Evolutionary conservation across 1,140 invertebrate species (phyloP), one percentile per base, ranked within the genome.

Genomic region (Drosophila erecta): DNA sequence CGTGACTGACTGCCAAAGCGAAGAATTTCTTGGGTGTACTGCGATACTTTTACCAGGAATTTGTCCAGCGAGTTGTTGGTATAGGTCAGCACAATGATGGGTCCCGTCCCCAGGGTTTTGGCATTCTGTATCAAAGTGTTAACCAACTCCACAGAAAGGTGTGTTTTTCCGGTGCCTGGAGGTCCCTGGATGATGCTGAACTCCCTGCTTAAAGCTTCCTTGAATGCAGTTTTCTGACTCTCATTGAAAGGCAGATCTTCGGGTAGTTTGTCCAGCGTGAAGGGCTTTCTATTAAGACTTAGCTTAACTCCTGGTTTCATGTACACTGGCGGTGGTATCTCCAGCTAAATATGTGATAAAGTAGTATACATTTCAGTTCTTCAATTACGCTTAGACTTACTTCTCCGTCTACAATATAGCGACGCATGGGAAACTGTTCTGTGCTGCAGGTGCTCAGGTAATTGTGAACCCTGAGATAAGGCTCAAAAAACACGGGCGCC

Each of bases 51-150:
- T 91, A 97, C 95, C n/a, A 98, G 91, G 93, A 98, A 98, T 89
- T 98, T 96, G 93, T 98, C 97, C 3, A 98, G 90, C 1, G 97
- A 97, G 92, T 98, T 96, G 89, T 98, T 98, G 0, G 96, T 97
- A 74, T 95, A 97, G 81, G 96, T 97, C 20, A 98, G 94, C 11
- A 98, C 93, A 2, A 98, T 91, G 57, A 98, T 95, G 4, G 96
- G 95, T 1, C 73, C 81, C 5, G 72, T 43, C 7, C 53, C 51
- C 1, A 73, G 20, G 0, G 22, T 17, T 14, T 54, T 65, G 2
- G 91, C 62, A 79, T 95, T 95, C 27, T 93, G 43, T 10, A 96
- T 78, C 8, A 96, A 81, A 3, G 93, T 93, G 66, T 94, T 91
- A 0, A 94, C 93, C 35, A 96, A 93, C 92, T 95, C 94, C 10